Percentiles rank a stretch among this genome's conserved stretches.
phyloP scores from a whole-genome alignment of 1,140 invertebrate species.

The Pseudomyrmex pallidus region DNA sequence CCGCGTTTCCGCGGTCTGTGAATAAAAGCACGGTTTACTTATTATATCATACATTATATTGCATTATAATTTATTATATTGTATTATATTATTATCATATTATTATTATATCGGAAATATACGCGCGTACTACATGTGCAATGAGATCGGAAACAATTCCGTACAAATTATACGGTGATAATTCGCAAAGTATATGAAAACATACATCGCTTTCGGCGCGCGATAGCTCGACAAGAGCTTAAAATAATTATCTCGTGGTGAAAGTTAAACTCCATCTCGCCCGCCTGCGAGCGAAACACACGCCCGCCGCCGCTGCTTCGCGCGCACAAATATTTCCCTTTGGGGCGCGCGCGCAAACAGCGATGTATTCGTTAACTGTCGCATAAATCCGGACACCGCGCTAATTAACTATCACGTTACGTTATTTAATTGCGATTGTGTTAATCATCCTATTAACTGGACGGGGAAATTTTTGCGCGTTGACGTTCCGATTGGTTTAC shows the following conservation, averaged over 20 bases:
- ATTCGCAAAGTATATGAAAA: conserved; percentile 18
- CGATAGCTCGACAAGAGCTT: conserved; percentile 1
- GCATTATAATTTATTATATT: background rate
- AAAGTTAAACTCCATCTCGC: conserved; percentile 22
- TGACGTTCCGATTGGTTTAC: conserved; percentile 3
- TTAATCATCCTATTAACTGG: background rate
- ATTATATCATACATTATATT: too few species aligned
- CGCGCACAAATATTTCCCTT: background rate
- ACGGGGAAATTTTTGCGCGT: background rate
- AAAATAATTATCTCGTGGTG: conserved; percentile 41
- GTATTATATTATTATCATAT: background rate
- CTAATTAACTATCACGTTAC: conserved; percentile 38
- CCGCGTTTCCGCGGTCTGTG: background rate
- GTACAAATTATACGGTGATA: background rate
- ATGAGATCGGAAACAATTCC: background rate
- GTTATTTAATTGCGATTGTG: conserved; percentile 16
- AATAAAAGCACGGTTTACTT: background rate
- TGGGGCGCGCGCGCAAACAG: background rate
- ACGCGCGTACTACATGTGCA: too few species aligned
- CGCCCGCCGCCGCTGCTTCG: background rate
- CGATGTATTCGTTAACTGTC: conserved; percentile 12
- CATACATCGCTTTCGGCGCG: too few species aligned
- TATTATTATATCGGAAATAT: background rate
- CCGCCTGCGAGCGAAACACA: background rate
- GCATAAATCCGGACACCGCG: conserved; percentile 2